Evolutionary conservation across 2,888 invertebrate genomes (phyloP), one percentile per base, ranked within the genome.

Genomic region (Ormyrus rosae): DNA sequence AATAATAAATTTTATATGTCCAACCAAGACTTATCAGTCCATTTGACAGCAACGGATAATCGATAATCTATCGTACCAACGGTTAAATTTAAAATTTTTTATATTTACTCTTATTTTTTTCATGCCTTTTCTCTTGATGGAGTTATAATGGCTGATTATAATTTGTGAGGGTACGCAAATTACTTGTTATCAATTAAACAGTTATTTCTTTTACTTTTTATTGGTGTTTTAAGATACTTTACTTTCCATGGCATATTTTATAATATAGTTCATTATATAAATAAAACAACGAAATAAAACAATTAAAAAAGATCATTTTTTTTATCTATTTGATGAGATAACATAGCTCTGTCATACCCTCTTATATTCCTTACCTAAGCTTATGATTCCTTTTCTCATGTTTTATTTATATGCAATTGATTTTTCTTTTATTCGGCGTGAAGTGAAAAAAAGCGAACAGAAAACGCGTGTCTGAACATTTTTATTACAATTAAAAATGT

Each of bases 401-500:
- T 70, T 11, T 72, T 46, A 7, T 67, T 53, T 72, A 50, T 60
- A 34, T 51, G 13, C 53, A 63, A 51, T 51, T 34, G 34, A 60
- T 51, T 65, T 58, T 19, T 53, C 11, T 60, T 67, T 67, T 72
- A 67, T 67, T 67, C 67, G 58, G 48, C 56, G 58, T 78, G 53
- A 77, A 64, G 64, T 70, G 8, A 45, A 67, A 13, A 78, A 78
- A 67, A 72, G 55, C 61, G 72, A 67, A 34, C 65, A 72, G 61
- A 6, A 55, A 67, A 58, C 64, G 64, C 46, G 56, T 34, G 34
- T 65, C 10, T 48, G 34, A 50, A 67, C 5, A 13, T 67, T 67
- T 45, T 11, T 58, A 64, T 69, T 74, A 83, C 85, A 86, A 87
- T 85, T 87, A 86, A 86, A 86, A 87, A 86, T 87, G 84, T 85